Conservation (phyloP, 2,797 vertebrate genomes). For the Rousettus madagascariensis region DNA sequence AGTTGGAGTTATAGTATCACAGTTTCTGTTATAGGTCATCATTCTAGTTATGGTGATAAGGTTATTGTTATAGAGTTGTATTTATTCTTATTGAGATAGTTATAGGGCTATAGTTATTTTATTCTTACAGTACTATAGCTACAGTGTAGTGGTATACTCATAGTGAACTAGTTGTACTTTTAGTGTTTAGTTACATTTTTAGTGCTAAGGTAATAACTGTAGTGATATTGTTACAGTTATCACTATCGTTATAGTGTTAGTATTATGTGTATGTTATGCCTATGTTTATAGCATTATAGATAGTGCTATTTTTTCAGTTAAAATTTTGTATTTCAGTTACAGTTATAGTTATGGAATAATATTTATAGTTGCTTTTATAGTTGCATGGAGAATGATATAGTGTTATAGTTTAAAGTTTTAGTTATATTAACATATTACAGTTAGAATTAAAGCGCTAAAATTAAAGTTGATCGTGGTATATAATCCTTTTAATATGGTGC, state of each 20-base stretch:
- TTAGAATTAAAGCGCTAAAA: background rate
- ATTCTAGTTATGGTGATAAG: background rate
- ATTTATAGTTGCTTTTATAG: background rate
- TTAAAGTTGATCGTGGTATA: background rate
- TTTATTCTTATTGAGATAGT: background rate
- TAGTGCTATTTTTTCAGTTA: background rate
- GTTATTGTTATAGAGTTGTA: background rate
- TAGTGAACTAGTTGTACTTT: background rate
- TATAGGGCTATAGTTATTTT: background rate
- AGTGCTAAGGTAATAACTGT: background rate
- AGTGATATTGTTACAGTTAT: background rate
- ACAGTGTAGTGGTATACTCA: background rate
- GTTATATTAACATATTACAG: background rate
- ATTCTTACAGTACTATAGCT: background rate
- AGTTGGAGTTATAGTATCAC: background rate
- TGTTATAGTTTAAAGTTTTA: background rate
- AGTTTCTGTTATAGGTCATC: background rate
- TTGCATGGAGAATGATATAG: background rate
- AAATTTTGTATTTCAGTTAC: background rate
- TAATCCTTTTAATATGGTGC: too few relatives aligned
- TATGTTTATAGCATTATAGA: background rate
- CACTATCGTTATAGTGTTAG: background rate
- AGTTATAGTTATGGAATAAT: background rate
- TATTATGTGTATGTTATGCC: background rate
- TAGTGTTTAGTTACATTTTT: background rate